Percentiles rank a stretch among this genome's conserved stretches.
These are phyloP conservation scores for Cricetomys ansorgei DNA, from an alignment of 2,113 vertebrate species.

Conservation along the genomic window DNA sequence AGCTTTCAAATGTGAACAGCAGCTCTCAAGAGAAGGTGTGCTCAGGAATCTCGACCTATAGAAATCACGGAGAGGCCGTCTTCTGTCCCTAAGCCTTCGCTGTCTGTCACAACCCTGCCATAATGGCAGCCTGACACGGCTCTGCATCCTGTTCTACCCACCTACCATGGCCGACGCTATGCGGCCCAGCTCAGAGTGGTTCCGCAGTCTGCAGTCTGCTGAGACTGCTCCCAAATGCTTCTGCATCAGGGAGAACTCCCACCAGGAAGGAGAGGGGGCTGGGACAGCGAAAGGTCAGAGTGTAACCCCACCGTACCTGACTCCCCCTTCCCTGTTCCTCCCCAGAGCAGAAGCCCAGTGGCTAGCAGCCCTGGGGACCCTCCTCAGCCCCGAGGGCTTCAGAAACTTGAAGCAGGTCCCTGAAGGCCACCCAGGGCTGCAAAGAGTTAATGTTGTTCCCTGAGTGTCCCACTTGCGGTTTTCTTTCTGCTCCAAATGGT, in stretches of 20 bases:
- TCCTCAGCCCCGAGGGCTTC: fast-evolving
- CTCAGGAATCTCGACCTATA: neutral
- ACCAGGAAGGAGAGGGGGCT: neutral
- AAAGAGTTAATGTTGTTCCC: neutral
- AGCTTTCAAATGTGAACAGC: too few species aligned
- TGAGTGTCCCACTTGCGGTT: neutral
- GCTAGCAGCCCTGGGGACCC: neutral
- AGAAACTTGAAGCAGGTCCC: neutral
- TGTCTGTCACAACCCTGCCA: neutral
- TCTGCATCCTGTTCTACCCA: neutral
- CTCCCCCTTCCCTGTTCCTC: neutral
- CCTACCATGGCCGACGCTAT: neutral
- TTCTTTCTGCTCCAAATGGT: neutral
- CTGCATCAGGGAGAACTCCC: neutral
- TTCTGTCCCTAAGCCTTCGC: neutral
- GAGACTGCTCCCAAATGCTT: neutral
- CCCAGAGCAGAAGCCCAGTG: neutral
- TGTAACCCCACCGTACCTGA: neutral
- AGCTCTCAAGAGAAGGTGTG: neutral
- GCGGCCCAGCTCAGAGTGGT: neutral
- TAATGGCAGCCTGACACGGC: too few species aligned
- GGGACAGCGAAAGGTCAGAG: fast-evolving
- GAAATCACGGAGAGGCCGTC: neutral
- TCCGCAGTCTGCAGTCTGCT: neutral
- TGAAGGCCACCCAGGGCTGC: neutral